A percentile compares a stretch with the other conserved stretches of the same genome.
Evolutionary conservation across 2,888 invertebrate species (phyloP).

Genomic region (Coecobrya sp.): DNA sequence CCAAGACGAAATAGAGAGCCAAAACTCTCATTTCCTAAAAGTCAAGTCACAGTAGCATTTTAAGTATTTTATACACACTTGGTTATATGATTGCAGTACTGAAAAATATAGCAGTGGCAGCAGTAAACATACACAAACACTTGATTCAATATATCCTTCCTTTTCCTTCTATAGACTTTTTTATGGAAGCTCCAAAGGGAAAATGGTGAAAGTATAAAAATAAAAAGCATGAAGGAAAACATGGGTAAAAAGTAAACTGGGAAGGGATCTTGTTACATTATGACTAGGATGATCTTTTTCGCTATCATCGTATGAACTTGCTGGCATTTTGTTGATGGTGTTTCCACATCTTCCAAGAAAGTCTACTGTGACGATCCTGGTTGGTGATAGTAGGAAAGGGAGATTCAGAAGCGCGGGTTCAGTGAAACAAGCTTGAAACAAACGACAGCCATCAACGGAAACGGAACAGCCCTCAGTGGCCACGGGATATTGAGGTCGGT

Average conservation of each 20-base stretch:
- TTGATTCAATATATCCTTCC: conserved; percentile 50
- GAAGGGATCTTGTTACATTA: conserved; percentile 51
- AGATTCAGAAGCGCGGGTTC: conserved; percentile 15
- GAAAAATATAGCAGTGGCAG: not conserved
- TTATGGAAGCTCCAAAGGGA: conserved; percentile 51
- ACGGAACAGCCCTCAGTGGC: conserved; percentile 72
- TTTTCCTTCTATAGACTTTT: not conserved
- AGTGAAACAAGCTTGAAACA: conserved; percentile 53
- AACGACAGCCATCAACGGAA: conserved; percentile 74
- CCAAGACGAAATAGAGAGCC: not conserved
- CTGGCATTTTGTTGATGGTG: not conserved
- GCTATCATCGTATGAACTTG: conserved; percentile 37
- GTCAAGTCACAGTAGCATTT: conserved; percentile 21
- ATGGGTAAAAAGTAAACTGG: conserved; percentile 45
- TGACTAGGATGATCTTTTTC: conserved; percentile 44
- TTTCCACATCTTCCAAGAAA: conserved; percentile 9
- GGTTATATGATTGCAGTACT: not conserved
- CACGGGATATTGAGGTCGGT: conserved; percentile 69
- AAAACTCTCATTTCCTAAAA: conserved; percentile 53
- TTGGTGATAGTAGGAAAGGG: conserved; percentile 15
- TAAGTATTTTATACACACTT: not conserved
- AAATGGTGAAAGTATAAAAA: conserved; percentile 12
- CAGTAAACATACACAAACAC: not conserved
- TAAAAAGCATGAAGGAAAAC: conserved; percentile 30
- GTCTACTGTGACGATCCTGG: not conserved